Percentiles rank a stretch among this genome's conserved stretches.
Evolutionary conservation across 2,113 vertebrate species (phyloP).

Genomic region (Verasper variegatus): DNA sequence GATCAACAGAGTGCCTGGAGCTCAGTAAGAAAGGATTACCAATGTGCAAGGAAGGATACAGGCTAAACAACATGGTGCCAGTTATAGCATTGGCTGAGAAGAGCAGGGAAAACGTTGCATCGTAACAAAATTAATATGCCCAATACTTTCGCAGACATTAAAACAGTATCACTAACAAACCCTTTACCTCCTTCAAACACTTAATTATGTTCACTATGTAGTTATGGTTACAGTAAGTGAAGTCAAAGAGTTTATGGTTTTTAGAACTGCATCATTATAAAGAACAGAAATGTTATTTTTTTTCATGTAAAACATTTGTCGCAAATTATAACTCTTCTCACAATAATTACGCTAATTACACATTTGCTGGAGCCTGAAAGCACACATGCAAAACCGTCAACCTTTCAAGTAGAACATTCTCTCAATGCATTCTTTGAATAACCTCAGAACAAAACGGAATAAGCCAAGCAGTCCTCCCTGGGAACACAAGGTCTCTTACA

Average conservation of each 20-base stretch:
- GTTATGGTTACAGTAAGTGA: background rate
- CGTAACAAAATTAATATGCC: too few relatives aligned
- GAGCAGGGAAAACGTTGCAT: background rate
- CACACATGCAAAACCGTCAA: background rate
- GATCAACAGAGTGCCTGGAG: conserved; percentile 20
- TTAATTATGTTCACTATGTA: background rate
- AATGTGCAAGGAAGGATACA: background rate
- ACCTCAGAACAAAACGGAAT: background rate
- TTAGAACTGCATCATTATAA: too few relatives aligned
- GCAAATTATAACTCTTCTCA: conserved; percentile 23
- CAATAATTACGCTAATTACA: background rate
- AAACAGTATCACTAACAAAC: background rate
- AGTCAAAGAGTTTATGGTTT: background rate
- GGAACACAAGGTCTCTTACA: background rate
- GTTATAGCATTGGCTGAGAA: background rate
- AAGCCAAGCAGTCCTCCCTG: background rate
- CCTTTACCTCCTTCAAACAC: background rate
- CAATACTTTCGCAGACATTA: background rate
- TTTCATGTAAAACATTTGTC: conserved; percentile 9
- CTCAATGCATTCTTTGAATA: background rate
- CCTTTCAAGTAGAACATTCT: conserved; percentile 4
- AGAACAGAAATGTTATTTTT: background rate
- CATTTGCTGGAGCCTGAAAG: background rate
- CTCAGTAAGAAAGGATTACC: conserved; percentile 18
- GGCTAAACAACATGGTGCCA: background rate